Evolutionary conservation across 2,113 vertebrate species (phyloP).

Genomic region (Ameiurus melas): DNA sequence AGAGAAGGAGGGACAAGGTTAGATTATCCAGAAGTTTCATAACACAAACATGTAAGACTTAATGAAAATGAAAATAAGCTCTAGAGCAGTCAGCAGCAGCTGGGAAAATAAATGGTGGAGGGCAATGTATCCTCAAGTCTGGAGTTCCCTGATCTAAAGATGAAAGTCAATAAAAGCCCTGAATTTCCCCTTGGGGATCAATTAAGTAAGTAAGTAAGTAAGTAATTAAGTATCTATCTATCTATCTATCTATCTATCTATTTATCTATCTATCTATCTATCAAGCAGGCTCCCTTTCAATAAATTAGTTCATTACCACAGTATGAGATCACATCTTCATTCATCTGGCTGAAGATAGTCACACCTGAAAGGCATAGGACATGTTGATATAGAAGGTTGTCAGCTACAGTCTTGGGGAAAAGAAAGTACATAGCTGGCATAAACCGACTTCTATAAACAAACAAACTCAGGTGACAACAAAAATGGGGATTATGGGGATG

Average conservation of each 20-base stretch:
- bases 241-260: too few relatives aligned
- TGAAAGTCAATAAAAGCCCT: background rate
- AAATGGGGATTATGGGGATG: too few relatives aligned
- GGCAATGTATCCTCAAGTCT: background rate
- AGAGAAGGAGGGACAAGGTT: background rate
- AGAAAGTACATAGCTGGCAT: too few relatives aligned
- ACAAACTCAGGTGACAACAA: too few relatives aligned
- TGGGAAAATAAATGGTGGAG: too few relatives aligned
- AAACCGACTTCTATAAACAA: too few relatives aligned
- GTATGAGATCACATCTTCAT: background rate
- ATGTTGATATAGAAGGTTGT: background rate
- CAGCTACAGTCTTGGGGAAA: background rate
- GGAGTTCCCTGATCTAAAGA: background rate
- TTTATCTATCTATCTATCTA: too few relatives aligned
- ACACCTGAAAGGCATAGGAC: background rate
- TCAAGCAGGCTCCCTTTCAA: background rate
- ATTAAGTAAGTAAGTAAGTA: too few relatives aligned
- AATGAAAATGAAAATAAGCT: background rate
- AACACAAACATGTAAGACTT: background rate
- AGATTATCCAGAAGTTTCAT: background rate
- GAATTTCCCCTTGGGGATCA: too few relatives aligned
- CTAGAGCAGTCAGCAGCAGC: too few relatives aligned
- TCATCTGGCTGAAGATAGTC: background rate
- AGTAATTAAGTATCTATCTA: too few relatives aligned
- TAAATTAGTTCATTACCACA: background rate